phyloP scores from a whole-genome alignment of 2,888 invertebrate species.

The Drosophila percnosoma region DNA sequence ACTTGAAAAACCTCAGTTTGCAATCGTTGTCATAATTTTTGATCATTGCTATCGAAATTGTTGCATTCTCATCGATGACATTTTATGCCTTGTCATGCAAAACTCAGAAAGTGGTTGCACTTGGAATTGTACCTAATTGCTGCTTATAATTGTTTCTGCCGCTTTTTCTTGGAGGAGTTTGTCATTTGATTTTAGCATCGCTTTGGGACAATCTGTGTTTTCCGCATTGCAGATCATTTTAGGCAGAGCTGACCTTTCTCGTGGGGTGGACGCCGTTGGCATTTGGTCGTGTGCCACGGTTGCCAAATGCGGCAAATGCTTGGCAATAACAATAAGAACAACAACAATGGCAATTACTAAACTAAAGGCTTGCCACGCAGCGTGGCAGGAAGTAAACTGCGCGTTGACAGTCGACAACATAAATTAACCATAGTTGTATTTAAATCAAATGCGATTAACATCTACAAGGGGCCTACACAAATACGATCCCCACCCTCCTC shows the following conservation, averaged over 20 bases:
- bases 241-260: conserved; percentile 44
- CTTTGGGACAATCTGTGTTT: conserved; percentile 17
- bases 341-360: conserved; percentile 5
- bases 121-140: background rate
- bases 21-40: background rate
- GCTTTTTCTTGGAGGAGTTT: background rate
- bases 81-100: background rate
- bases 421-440: conserved; percentile 79
- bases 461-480: conserved; percentile 56
- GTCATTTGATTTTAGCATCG: background rate
- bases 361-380: conserved; percentile 41
- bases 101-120: background rate
- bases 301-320: conserved; percentile 50
- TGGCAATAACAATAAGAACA: conserved; percentile 5
- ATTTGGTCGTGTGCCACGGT: conserved; percentile 52
- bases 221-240: conserved; percentile 27
- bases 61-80: background rate
- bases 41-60: background rate
- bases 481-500: conserved; percentile 1
- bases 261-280: conserved; percentile 13
- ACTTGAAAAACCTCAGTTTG: background rate
- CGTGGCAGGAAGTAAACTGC: conserved; percentile 67
- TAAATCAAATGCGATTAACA: conserved; percentile 78
- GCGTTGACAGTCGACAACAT: conserved; percentile 76
- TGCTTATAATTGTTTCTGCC: background rate